A percentile compares a stretch with the other conserved stretches of the same genome.
Conservation (phyloP, 1,140 invertebrate genomes). For the Solen grandis region DNA sequence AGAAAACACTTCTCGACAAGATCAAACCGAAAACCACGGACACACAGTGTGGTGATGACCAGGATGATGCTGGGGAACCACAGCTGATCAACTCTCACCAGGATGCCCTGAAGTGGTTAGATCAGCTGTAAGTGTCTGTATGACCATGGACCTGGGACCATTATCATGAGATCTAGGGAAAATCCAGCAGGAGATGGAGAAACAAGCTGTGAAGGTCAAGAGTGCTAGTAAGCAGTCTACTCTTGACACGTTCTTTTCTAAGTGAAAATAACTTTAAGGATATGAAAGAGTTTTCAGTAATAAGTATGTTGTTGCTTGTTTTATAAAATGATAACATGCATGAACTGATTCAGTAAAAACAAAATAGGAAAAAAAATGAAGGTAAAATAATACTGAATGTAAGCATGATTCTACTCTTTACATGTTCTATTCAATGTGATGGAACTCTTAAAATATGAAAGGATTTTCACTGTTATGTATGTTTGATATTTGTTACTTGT, state of each 20-base stretch:
- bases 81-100: neutral
- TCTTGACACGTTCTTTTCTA: neutral
- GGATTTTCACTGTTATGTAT: no score
- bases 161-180: neutral
- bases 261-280: neutral
- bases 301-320: no score
- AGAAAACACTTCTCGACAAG: neutral
- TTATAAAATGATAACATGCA: no score
- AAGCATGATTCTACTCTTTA: no score
- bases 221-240: neutral
- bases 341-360: no score
- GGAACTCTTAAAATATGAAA: no score
- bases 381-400: no score
- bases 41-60: conserved; percentile 2
- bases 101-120: no score
- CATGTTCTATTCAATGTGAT: no score
- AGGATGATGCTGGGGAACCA: neutral
- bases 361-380: no score
- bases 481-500: no score
- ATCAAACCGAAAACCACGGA: neutral
- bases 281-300: conserved; percentile 7
- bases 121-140: conserved; percentile 1
- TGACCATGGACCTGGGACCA: neutral
- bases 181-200: neutral
- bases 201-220: conserved; percentile 4